Evolutionary conservation across 2,888 invertebrate genomes (phyloP).

Genomic region (Mimachlamys varia): DNA sequence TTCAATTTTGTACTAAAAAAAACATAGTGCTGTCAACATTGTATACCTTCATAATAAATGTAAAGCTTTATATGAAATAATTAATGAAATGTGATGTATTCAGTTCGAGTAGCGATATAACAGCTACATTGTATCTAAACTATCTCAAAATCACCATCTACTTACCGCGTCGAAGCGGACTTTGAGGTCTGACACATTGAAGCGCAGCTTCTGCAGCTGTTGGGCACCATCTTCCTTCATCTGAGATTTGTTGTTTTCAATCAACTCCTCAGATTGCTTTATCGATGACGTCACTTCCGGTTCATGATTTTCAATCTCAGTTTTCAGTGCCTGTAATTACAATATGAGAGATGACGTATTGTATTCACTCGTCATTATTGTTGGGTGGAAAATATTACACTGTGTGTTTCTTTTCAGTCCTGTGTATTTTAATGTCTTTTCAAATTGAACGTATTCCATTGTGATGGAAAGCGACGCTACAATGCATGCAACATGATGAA

Average conservation of each 20-base stretch:
- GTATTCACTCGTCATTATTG: background rate
- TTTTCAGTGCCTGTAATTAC: conserved; percentile 67
- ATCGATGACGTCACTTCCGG: conserved; percentile 65
- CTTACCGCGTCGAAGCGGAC: conserved; percentile 76
- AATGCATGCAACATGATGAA: no score
- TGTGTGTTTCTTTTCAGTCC: no score
- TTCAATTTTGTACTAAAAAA: no score
- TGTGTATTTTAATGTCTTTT: no score
- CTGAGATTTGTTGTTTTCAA: conserved; percentile 68
- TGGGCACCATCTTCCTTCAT: conserved; percentile 73
- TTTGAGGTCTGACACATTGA: conserved; percentile 76
- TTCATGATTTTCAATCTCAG: conserved; percentile 65
- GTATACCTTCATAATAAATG: no score
- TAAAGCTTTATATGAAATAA: no score
- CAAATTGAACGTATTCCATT: no score
- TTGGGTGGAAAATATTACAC: background rate
- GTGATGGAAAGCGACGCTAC: no score
- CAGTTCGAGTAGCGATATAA: no score
- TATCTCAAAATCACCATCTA: background rate
- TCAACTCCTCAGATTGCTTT: conserved; percentile 69
- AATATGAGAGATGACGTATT: background rate
- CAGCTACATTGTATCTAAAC: no score
- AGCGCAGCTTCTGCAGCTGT: conserved; percentile 78
- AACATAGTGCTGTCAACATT: no score
- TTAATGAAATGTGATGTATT: no score